Evolutionary conservation across 2,888 invertebrate genomes (phyloP), one percentile per base, ranked within the genome.

Genomic region (Drosophila kambysellisi): DNA sequence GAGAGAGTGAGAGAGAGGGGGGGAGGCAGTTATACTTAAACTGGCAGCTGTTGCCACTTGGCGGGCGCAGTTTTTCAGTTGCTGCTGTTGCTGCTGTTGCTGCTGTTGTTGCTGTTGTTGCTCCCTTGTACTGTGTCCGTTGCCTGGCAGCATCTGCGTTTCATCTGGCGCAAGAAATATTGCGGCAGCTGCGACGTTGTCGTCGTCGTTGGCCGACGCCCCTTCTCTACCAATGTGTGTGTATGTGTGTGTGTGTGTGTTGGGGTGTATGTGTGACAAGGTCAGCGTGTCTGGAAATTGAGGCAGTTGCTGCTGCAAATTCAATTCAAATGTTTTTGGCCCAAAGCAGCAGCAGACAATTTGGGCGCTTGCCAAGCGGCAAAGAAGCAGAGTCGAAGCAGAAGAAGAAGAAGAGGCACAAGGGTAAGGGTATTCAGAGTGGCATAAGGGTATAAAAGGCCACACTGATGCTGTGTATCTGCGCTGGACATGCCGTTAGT

Each of bases 151-250:
- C 92, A 92, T 92, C 92, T 92, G 92, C 82, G 89, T 91, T 91
- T 92, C 92, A 92, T 92, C 92, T 92, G 92, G 92, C 89, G 84
- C 83, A 91, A 91, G 91, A 91, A 90, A 91, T 91, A 91, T 91
- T 89, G 89, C 89, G 83, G 87, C 88, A 91, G 91, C 91, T 84
- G 84, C 72, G 83, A 81, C 91, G 80, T 68, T 56, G 56, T 54
- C 54, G 54, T 25, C 46, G 46, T 46, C 58, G 58, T 67, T 79
- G 72, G 77, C 76, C 73, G 62, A 74, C 83, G 79, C 77, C 83
- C 73, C 62, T 76, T 69, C 64, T 54, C 53, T 41, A 64, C 12
- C 12, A 15, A 7, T 56, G 15, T 41, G 1, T 65, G 35, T 46
- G 12, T 61, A 57, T 59, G 61, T 61, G 46, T 68, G 37, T 63